A percentile compares a stretch with the other conserved stretches of the same genome.
Evolutionary conservation across 2,113 vertebrate species (phyloP).

Genomic region (Eretmochelys imbricata): DNA sequence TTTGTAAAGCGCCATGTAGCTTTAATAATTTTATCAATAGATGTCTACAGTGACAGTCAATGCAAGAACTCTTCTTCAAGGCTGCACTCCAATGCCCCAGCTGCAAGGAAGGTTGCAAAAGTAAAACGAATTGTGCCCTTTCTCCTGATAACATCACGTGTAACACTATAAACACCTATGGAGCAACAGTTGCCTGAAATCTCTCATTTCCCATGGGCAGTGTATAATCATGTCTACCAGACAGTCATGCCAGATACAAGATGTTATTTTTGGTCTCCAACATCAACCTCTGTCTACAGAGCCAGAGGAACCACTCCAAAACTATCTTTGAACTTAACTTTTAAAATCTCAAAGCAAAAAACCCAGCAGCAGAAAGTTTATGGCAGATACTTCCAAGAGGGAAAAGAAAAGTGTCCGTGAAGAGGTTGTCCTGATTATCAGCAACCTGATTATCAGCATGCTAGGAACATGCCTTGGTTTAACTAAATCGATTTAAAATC

Average conservation of each 20-base stretch:
- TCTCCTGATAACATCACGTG: not conserved
- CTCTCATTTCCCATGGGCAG: not conserved
- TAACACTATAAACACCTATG: not conserved
- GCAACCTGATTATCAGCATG: not conserved
- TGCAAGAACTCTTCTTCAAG: not conserved
- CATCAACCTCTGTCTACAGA: not conserved
- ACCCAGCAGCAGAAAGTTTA: not conserved
- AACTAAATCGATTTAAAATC: constrained; percentile 32
- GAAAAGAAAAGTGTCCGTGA: not conserved
- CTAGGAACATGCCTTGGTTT: not conserved
- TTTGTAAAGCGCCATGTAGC: accelerated
- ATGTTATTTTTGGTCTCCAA: not conserved
- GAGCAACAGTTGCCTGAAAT: not conserved
- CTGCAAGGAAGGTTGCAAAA: not conserved
- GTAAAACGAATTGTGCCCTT: not conserved
- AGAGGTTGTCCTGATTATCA: not conserved
- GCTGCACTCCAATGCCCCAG: not conserved
- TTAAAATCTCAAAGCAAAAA: not conserved
- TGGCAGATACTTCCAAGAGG: not conserved
- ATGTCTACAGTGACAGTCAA: too few species aligned
- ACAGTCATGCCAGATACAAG: not conserved
- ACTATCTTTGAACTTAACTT: not conserved
- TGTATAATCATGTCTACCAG: not conserved
- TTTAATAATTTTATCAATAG: not conserved
- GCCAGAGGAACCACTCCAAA: not conserved